phyloP scores from a whole-genome alignment of 2,888 invertebrate genomes.

The Unio delphinus region DNA sequence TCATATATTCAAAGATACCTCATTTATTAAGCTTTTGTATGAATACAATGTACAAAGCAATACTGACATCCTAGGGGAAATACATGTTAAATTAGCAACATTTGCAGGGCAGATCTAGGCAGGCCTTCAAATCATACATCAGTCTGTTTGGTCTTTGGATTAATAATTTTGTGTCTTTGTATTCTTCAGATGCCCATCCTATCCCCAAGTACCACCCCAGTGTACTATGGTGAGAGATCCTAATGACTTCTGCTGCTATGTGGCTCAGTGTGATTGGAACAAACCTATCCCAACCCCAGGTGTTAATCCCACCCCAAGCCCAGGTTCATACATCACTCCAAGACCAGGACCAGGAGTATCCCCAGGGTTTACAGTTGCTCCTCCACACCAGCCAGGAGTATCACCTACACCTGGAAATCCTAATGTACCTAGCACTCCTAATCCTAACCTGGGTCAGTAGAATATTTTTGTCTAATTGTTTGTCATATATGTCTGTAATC shows the following conservation, averaged over 20 bases:
- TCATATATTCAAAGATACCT: too few species aligned
- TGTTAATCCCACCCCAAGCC: constrained; percentile 20
- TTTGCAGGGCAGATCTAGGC: too few species aligned
- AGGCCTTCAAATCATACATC: not conserved
- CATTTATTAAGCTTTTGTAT: too few species aligned
- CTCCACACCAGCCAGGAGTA: not conserved
- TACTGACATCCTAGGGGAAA: too few species aligned
- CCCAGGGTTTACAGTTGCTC: constrained; percentile 2
- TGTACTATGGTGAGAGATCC: constrained; percentile 44
- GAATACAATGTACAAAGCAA: too few species aligned
- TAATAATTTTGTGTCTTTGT: not conserved
- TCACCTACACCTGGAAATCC: not conserved
- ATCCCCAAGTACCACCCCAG: constrained; percentile 38
- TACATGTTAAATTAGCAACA: too few species aligned
- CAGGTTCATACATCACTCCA: constrained; percentile 11
- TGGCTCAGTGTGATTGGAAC: constrained; percentile 46
- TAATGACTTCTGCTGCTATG: constrained; percentile 52
- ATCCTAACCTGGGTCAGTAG: not conserved
- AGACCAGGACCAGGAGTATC: constrained; percentile 15
- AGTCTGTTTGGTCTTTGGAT: not conserved
- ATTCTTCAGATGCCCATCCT: constrained; percentile 38
- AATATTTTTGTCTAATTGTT: not conserved
- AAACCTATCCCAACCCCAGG: constrained; percentile 37
- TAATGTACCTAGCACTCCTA: not conserved
- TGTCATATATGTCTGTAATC: too few species aligned